Evolutionary conservation across 2,113 vertebrate genomes (phyloP), one percentile per base, ranked within the genome.

Genomic region (Piaya cayana): DNA sequence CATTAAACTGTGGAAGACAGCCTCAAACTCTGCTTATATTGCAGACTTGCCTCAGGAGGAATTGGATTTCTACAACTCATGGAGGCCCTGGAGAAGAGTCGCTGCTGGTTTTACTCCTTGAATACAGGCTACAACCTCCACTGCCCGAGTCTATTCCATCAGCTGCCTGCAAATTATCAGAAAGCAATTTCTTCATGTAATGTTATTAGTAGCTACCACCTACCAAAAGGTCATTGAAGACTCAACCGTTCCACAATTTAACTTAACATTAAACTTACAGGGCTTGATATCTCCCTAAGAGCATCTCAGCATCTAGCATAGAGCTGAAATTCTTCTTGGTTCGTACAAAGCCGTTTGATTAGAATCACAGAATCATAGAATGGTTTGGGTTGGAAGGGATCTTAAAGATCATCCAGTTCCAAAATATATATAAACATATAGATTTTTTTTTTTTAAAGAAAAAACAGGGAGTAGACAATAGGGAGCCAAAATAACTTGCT

Each of bases 1-100:
- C 20, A 79, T 20, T 53, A 60, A 93, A 86, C 70, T 3, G 8
- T 37, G 12, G 15, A 69, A 64, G 88, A 59, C 6, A 90, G 18
- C 60, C 64, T 36, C 32, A 78, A 83, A 84, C 14, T 15, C 47
- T 70, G 39, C 47, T 59, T 68, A 8, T 22, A 56, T 50, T 5
- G 2, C 43, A 69, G 47, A 27, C 11, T 75, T 34, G 11, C 20
- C 62, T 71, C 47, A 34, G 77, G 77, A 82, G 47, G 11, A 82
- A 92, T 4, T 82, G 43, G 30, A 76, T 90, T 92, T 92, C 50
- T 36, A 78, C 29, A 70, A 12, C 11, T 70, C 49, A 45, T 22
- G 25, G 22, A 56, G 43, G 21, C 15, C 47, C n/a, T 0, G 0
- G 10, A 22, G 60, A 77, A 50, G 39, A 68, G 9, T 1, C 42